Percentiles rank a stretch among this genome's conserved stretches.
These are phyloP conservation scores for Bombus pyrosoma DNA, from an alignment of 1,140 invertebrate species.

Conservation along the genomic window DNA sequence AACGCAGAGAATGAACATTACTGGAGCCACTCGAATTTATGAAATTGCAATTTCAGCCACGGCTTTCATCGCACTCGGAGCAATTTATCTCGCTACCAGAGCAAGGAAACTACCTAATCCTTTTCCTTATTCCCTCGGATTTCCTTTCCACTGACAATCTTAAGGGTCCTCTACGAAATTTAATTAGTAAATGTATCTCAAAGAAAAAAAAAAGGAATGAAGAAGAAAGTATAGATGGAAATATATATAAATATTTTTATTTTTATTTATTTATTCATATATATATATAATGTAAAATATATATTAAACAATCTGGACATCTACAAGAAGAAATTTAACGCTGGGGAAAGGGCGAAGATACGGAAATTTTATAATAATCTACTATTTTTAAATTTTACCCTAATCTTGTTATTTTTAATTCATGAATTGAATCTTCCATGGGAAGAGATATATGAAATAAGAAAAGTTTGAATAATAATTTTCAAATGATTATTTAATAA, in stretches of 20 bases:
- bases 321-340: no score
- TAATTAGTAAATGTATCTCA: constrained; percentile 37
- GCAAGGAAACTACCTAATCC: constrained; percentile 59
- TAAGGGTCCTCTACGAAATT: constrained; percentile 39
- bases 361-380: no score
- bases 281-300: no score
- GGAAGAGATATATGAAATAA: no score
- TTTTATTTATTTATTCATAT: no score
- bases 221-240: background rate
- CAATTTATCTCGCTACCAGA: constrained; percentile 68
- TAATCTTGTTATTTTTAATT: no score
- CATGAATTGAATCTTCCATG: no score
- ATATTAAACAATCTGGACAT: no score
- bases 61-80: constrained; percentile 62
- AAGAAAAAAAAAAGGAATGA: background rate
- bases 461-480: no score
- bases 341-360: no score
- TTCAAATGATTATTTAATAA: no score
- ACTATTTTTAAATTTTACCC: no score
- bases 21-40: constrained; percentile 72
- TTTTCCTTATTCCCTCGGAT: constrained; percentile 8
- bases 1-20: constrained; percentile 52
- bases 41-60: constrained; percentile 74
- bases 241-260: background rate
- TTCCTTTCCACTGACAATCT: constrained; percentile 2